Base-by-base conservation (phyloP, 1,140 invertebrate genomes). In the Diabrotica virgifera region DNA sequence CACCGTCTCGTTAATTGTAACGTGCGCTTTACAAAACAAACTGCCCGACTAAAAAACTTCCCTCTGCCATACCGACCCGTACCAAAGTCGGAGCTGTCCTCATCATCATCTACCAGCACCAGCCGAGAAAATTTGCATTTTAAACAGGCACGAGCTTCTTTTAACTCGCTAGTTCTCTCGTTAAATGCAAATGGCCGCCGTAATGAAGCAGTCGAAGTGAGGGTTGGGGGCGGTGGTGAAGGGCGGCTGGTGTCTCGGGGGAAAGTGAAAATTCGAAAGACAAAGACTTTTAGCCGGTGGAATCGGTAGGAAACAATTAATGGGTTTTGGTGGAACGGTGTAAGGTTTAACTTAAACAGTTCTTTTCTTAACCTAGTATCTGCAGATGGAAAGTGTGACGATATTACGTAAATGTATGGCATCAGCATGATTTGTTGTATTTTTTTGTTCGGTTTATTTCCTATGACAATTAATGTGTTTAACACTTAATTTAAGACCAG, bases 101-200 rank as follows among this genome's bases (percentile, higher is more conserved):
- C 36, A 13, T 24, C 11, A 40, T 63, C 59, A 13, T 52, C 59
- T 10, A 40, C 56, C 56, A 58, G 59, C 54, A 66, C 62, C 67
- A 62, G 52, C 46, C 36, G 52, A 46, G 36, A 50, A 24, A 62
- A 62, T 62, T 62, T 62, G 61, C 61, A 62, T 62, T 62, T 62
- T 62, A 54, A 62, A 62, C 53, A 54, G 61, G 52, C 62, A 57
- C 66, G 61, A 62, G 64, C 69, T 70, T 70, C 71, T 70, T 72
- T 72, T 72, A 64, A 65, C 64, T 68, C 62, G 55, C 66, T 36
- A 51, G 54, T 50, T 65, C 64, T 67, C 67, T 67, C 69, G 71
- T 63, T 68, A 68, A 70, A 72, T 72, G 71, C 69, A 72, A 72
- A 72, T 72, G 71, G 67, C 66, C 66, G 72, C 68, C 53, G 65